A percentile compares a stretch with the other conserved stretches of the same genome.
phyloP scores from a whole-genome alignment of 2,888 invertebrate genomes.

The Noctua janthe region DNA sequence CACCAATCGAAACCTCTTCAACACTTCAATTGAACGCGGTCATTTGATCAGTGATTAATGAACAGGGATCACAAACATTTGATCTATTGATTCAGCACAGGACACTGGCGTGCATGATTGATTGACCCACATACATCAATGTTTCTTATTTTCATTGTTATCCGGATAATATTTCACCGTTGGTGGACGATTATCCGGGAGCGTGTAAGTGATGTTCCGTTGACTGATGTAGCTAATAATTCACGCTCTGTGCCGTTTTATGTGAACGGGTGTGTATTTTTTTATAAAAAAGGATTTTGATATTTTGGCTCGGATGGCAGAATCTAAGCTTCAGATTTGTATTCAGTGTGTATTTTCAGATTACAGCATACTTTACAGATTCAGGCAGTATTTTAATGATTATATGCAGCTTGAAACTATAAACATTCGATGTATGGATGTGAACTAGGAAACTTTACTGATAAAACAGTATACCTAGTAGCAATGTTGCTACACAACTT shows the following conservation, averaged over 20 bases:
- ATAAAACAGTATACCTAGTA: not conserved
- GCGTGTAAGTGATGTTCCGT: slow-evolving; percentile 68
- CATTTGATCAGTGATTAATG: slow-evolving; percentile 67
- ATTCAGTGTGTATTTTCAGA: slow-evolving; percentile 8
- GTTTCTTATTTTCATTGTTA: slow-evolving; percentile 82
- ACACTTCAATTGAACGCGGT: slow-evolving; percentile 41
- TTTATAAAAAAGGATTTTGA: slow-evolving; percentile 8
- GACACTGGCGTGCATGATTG: slow-evolving; percentile 72
- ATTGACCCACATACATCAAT: slow-evolving; percentile 75
- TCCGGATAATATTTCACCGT: slow-evolving; percentile 78
- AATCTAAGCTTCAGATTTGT: not conserved
- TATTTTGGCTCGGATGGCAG: not conserved
- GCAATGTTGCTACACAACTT: not conserved
- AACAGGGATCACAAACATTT: slow-evolving; percentile 65
- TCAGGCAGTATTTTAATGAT: not conserved
- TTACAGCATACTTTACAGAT: not conserved
- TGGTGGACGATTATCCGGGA: slow-evolving; percentile 64
- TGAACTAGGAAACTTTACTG: slow-evolving; percentile 5
- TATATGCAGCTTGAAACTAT: not conserved
- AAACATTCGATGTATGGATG: not conserved
- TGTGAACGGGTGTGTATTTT: slow-evolving; percentile 35
- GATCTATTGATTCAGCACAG: slow-evolving; percentile 74
- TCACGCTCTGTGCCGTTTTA: slow-evolving; percentile 59
- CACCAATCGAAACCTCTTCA: slow-evolving; percentile 22
- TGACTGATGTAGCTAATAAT: slow-evolving; percentile 79